Percentiles rank a stretch among this genome's conserved stretches.
These are phyloP conservation scores for Odontomachus brunneus DNA, from an alignment of 1,140 invertebrate species.

Conservation along the genomic window DNA sequence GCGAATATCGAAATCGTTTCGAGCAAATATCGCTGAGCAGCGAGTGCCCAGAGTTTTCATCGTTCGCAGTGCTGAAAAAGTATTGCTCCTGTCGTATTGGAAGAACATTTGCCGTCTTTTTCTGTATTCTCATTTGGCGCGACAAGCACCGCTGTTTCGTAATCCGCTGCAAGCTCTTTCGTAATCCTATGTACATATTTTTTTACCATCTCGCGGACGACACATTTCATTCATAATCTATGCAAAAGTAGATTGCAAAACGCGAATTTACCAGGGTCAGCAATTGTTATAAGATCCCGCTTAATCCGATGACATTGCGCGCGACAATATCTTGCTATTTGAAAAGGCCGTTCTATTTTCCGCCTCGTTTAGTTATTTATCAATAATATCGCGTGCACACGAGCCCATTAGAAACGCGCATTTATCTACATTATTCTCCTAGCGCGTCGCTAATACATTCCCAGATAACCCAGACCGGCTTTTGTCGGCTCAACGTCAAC, in stretches of 20 bases:
- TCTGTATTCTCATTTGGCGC: too few relatives aligned
- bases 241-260: background rate
- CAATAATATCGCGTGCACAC: constrained; percentile 5
- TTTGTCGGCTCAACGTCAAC: constrained; percentile 23
- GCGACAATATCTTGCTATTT: background rate
- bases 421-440: constrained; percentile 28
- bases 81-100: too few relatives aligned
- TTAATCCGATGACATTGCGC: background rate
- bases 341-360: constrained; percentile 15
- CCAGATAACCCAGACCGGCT: constrained; percentile 29
- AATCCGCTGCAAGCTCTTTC: too few relatives aligned
- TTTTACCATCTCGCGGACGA: too few relatives aligned
- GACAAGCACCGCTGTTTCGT: too few relatives aligned
- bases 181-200: too few relatives aligned
- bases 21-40: too few relatives aligned
- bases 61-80: too few relatives aligned
- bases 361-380: background rate
- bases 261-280: background rate
- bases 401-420: constrained; percentile 31
- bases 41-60: too few relatives aligned
- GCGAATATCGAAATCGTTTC: too few relatives aligned
- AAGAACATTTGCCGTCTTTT: too few relatives aligned
- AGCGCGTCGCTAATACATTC: constrained; percentile 33
- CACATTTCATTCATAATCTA: background rate
- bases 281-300: background rate